Conservation (phyloP, 2,797 vertebrate genomes). For the Brachyalestes nurse region DNA sequence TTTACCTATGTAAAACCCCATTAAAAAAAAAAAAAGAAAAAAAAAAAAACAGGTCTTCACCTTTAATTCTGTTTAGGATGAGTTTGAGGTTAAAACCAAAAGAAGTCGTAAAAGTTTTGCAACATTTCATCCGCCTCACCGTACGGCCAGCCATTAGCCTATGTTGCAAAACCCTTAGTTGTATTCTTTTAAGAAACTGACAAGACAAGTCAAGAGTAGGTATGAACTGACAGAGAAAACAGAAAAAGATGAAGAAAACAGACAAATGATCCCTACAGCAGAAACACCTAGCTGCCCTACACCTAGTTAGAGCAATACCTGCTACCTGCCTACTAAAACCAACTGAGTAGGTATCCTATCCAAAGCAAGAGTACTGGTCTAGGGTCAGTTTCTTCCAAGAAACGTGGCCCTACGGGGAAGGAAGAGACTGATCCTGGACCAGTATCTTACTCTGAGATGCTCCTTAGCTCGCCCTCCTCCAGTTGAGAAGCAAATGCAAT, state of each 20-base stretch:
- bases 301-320: constrained; percentile 76
- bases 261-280: constrained; percentile 90
- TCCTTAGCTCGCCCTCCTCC: constrained; percentile 84
- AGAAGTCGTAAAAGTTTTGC: constrained; percentile 34
- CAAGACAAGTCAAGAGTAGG: constrained; percentile 41
- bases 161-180: constrained; percentile 53
- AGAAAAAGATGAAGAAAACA: constrained; percentile 50
- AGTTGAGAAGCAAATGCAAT: constrained; percentile 95
- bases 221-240: constrained; percentile 65
- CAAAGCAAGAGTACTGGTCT: background rate
- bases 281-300: constrained; percentile 80
- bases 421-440: constrained; percentile 47
- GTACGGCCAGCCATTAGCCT: constrained; percentile 39
- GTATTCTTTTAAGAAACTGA: constrained; percentile 37
- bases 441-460: constrained; percentile 35
- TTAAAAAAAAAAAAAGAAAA: constrained; percentile 5
- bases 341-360: constrained; percentile 23
- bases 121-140: constrained; percentile 35
- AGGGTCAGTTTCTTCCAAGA: too few relatives aligned
- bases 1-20: constrained; percentile 40
- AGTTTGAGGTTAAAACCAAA: constrained; percentile 42
- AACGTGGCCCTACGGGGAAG: background rate
- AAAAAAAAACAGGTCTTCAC: constrained; percentile 55
- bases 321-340: constrained; percentile 74
- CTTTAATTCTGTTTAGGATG: constrained; percentile 61